These are phyloP conservation scores for Acanthopleura granulata DNA, from an alignment of 2,888 invertebrate species.

Conservation along the genomic window DNA sequence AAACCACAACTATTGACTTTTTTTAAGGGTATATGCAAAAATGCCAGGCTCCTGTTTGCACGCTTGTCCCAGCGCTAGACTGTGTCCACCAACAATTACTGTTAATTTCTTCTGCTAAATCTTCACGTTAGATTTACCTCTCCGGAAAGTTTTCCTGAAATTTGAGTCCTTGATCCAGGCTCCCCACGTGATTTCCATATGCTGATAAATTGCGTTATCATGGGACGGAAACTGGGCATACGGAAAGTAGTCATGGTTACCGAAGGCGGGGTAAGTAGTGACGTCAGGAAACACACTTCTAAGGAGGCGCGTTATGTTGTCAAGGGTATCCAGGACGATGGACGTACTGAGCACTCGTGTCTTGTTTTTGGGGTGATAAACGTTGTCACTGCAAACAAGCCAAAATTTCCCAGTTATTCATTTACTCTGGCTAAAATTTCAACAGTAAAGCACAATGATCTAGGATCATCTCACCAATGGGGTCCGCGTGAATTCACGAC, in stretches of 20 bases:
- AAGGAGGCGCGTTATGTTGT: constrained; percentile 81
- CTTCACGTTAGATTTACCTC: neutral
- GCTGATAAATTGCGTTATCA: constrained; percentile 72
- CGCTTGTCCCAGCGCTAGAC: too few relatives aligned
- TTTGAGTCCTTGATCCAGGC: constrained; percentile 78
- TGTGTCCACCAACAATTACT: too few relatives aligned
- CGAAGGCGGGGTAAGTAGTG: constrained; percentile 90
- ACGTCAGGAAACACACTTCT: constrained; percentile 75
- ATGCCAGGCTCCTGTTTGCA: too few relatives aligned
- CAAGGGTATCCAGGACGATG: constrained; percentile 81
- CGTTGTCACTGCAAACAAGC: constrained; percentile 78
- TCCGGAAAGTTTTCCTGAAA: neutral
- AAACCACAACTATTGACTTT: too few relatives aligned
- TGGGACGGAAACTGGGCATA: constrained; percentile 72
- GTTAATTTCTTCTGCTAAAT: too few relatives aligned
- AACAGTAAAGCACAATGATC: too few relatives aligned
- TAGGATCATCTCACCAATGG: too few relatives aligned
- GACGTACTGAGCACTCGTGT: constrained; percentile 79
- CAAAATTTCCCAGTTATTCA: too few relatives aligned
- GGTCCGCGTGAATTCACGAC: too few relatives aligned
- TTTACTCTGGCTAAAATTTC: too few relatives aligned
- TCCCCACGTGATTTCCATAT: constrained; percentile 76
- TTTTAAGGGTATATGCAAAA: too few relatives aligned
- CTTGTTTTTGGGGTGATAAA: constrained; percentile 77
- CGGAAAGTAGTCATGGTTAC: constrained; percentile 82